Conservation (phyloP, 2,888 invertebrate genomes). For the Luperina nickerlii region DNA sequence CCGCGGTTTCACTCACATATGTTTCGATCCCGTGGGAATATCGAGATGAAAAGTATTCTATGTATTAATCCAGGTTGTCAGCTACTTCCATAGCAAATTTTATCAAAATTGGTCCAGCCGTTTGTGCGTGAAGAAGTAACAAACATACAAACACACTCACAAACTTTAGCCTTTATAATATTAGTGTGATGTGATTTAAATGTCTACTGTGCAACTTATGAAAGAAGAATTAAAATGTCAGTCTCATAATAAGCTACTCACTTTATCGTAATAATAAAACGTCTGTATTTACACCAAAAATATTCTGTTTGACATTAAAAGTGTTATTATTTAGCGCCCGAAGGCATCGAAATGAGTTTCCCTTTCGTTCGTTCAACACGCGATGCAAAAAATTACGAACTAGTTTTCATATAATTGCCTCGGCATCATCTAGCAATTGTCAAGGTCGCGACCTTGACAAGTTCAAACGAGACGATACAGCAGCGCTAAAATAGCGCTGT, state of each 20-base stretch:
- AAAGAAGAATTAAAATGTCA: neutral
- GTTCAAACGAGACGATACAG: conserved; percentile 65
- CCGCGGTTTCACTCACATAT: too few species aligned
- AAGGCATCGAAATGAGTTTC: conserved; percentile 63
- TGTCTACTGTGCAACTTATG: neutral
- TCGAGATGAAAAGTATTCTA: too few species aligned
- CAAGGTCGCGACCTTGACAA: conserved; percentile 77
- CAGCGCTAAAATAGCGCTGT: conserved; percentile 50
- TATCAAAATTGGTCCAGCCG: too few species aligned
- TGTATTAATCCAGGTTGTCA: too few species aligned
- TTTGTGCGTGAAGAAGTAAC: too few species aligned
- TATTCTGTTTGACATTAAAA: conserved; percentile 60
- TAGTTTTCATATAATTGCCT: conserved; percentile 74
- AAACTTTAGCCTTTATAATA: too few species aligned
- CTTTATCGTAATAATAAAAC: conserved; percentile 13
- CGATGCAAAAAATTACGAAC: conserved; percentile 74
- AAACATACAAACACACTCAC: too few species aligned
- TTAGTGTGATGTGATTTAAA: neutral
- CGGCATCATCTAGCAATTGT: conserved; percentile 70
- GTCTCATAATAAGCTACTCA: neutral
- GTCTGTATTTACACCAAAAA: conserved; percentile 30
- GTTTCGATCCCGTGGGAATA: too few species aligned
- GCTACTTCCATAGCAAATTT: too few species aligned
- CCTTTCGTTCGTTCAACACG: conserved; percentile 72
- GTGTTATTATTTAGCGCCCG: conserved; percentile 52